Conservation (phyloP, 2,888 invertebrate genomes). For the Drosophila greeni region DNA sequence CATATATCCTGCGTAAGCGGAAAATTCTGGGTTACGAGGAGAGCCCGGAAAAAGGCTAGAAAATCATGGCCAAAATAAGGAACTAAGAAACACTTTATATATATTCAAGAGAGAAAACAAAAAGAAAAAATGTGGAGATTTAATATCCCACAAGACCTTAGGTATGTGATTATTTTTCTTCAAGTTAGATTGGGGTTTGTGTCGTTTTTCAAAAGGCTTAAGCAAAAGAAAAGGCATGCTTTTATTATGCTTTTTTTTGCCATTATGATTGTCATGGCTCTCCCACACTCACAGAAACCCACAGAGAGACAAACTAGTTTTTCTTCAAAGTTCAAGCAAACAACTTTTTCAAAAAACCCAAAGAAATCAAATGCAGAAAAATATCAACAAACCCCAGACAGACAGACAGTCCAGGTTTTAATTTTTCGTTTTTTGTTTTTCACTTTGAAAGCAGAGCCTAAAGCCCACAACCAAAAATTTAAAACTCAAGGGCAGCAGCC, state of each 20-base stretch:
- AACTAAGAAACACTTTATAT: neutral
- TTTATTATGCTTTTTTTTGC: conserved; percentile 3
- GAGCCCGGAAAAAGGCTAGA: neutral
- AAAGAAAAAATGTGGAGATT: neutral
- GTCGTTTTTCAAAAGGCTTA: conserved; percentile 7
- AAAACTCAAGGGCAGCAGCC: conserved; percentile 14
- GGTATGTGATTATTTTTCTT: neutral
- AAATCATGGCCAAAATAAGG: neutral
- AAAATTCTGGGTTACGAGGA: conserved; percentile 18
- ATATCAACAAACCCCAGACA: neutral
- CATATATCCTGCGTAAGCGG: conserved; percentile 14
- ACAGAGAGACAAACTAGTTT: conserved; percentile 16
- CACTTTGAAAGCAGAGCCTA: conserved; percentile 7
- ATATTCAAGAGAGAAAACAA: neutral
- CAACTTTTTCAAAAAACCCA: conserved; percentile 26
- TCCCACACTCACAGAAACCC: conserved; percentile 21
- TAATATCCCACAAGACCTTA: neutral
- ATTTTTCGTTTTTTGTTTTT: neutral
- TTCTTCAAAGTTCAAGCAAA: conserved; percentile 28
- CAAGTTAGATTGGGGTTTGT: neutral
- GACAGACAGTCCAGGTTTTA: conserved; percentile 5
- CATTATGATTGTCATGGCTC: conserved; percentile 24
- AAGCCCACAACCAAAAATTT: neutral
- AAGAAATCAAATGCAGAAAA: conserved; percentile 8
- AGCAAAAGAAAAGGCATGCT: conserved; percentile 6